These are phyloP conservation scores for Lacerta viridis DNA, from an alignment of 2,797 vertebrate species.

Conservation along the genomic window DNA sequence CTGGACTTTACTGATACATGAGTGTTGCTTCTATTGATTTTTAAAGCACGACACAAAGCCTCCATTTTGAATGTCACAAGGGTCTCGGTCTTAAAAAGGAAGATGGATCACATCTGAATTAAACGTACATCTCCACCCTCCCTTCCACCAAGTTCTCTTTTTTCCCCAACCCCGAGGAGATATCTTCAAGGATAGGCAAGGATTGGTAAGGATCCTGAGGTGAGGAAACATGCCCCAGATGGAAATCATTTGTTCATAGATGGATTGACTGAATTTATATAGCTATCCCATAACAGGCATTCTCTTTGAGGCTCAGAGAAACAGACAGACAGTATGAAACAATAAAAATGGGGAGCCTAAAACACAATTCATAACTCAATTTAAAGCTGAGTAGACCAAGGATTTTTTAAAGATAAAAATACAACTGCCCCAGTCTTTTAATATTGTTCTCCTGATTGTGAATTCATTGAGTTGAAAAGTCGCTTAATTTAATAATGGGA, in stretches of 20 bases:
- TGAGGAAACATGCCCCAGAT: background rate
- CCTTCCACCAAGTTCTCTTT: background rate
- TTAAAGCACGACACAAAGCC: background rate
- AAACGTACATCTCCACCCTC: background rate
- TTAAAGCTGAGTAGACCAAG: no score
- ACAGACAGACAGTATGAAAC: no score
- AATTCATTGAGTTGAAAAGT: conserved; percentile 18
- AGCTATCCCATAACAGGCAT: no score
- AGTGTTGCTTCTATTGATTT: background rate
- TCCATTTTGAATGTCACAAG: background rate
- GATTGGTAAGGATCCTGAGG: background rate
- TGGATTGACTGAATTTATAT: no score
- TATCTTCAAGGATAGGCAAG: background rate
- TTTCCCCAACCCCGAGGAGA: background rate
- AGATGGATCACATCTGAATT: background rate
- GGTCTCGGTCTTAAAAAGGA: background rate
- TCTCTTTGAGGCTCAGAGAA: no score
- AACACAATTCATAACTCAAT: no score
- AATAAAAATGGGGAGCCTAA: no score
- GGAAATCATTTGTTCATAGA: no score
- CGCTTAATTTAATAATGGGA: conserved; percentile 5
- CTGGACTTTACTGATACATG: background rate
- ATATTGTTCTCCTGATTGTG: background rate
- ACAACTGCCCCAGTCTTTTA: background rate
- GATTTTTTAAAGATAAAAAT: background rate